Evolutionary conservation across 2,888 invertebrate species (phyloP).

Genomic region (Plemyria rubiginata): DNA sequence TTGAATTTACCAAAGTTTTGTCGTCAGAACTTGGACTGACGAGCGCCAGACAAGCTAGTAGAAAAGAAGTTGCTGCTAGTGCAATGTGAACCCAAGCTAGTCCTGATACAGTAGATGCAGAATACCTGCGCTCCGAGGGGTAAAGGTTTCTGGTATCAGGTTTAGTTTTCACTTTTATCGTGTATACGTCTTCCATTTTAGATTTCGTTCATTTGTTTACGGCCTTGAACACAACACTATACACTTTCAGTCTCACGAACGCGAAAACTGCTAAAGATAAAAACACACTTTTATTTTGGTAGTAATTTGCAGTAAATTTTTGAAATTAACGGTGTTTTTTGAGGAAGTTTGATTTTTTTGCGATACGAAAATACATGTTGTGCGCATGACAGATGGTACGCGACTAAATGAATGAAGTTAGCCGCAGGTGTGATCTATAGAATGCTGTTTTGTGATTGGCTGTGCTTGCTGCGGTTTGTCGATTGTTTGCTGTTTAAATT

Average conservation of each 20-base stretch:
- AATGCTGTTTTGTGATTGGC: not conserved
- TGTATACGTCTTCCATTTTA: conserved; percentile 87
- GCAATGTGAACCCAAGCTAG: conserved; percentile 86
- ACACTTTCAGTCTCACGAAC: conserved; percentile 4
- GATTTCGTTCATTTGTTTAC: conserved; percentile 32
- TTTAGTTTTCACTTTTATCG: conserved; percentile 87
- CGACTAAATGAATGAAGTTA: conserved; percentile 31
- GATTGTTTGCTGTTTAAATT: not conserved
- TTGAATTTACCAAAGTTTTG: conserved; percentile 32
- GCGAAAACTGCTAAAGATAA: not conserved
- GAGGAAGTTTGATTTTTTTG: conserved; percentile 11
- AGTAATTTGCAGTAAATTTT: conserved; percentile 15
- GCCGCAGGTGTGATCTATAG: not conserved
- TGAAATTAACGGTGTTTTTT: conserved; percentile 29
- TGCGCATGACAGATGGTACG: conserved; percentile 24
- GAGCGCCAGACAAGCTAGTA: conserved; percentile 83
- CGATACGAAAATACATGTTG: conserved; percentile 16
- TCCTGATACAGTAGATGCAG: conserved; percentile 87
- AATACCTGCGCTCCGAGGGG: conserved; percentile 88
- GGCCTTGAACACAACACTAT: conserved; percentile 35
- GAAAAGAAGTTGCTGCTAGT: conserved; percentile 83
- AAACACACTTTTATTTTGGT: not conserved
- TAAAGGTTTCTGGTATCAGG: conserved; percentile 85
- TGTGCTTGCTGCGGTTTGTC: not conserved
- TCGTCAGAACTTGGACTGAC: conserved; percentile 60